Base-by-base conservation (phyloP, 2,113 vertebrate genomes). In the Arvicanthis niloticus region DNA sequence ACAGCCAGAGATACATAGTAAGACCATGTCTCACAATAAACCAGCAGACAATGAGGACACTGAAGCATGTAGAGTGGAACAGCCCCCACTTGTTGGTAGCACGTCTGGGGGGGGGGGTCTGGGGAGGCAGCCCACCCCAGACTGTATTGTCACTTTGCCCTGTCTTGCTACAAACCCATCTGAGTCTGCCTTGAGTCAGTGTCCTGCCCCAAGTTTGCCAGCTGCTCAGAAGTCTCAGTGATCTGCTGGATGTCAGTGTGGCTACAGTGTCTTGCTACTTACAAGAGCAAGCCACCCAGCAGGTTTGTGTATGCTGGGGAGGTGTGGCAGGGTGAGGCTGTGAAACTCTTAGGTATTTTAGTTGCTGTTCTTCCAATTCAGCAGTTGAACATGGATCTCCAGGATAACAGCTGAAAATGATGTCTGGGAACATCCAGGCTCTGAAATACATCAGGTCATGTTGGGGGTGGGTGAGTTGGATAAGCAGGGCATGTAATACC, bases 371-470 rank as follows among this genome's bases (percentile, higher is more conserved):
- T 72, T 26, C 21, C 70, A 10, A 1, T 51, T n/a, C 37, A 70
- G 42, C 89, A 99, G 99, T 95, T 99, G 93, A 99, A 99, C 88
- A 80, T 99, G 88, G 98, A 99, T 94, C 98, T 99, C 26, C 99
- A 99, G 98, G 98, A 99, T 15, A 99, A 70, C 99, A 99, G 95
- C 97, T 99, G 96, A 99, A 99, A 96, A 88, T 99, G 96, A 86
- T 99, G 96, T 98, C 99, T 0, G 99, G 99, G 53, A 99, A 99
- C 95, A 99, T 99, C 94, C 97, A 97, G 88, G 98, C 99, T 90
- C 98, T 99, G 60, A 99, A 99, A 95, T 98, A 99, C 98, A 99
- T 99, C 98, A 0, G 97, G 97, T 60, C 98, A 97, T 0, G 99
- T 99, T 0, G 99, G 99, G 60, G 19, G 56, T 26, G 70, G 98